These are phyloP conservation scores for Sebastes taczanowskii DNA, from an alignment of 2,797 vertebrate species.

Conservation along the genomic window DNA sequence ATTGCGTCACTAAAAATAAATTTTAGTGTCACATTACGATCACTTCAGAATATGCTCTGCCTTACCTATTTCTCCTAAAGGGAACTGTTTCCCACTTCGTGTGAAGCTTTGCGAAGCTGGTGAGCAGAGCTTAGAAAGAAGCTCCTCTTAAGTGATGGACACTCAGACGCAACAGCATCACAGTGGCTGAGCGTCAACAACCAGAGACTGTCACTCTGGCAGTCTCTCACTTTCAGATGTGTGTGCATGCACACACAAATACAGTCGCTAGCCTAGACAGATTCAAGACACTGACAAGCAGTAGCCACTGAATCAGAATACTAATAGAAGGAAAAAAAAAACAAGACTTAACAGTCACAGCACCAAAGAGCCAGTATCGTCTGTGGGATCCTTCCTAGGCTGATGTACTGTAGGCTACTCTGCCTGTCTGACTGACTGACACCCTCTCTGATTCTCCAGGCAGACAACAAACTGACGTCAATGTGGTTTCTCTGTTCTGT, in stretches of 20 bases:
- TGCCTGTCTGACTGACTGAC: slow-evolving; percentile 76
- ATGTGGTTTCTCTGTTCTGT: slow-evolving; percentile 65
- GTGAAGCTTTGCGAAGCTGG: slow-evolving; percentile 33
- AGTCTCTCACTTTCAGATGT: slow-evolving; percentile 63
- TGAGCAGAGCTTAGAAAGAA: slow-evolving; percentile 45
- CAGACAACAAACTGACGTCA: slow-evolving; percentile 76
- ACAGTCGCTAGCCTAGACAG: slow-evolving; percentile 65
- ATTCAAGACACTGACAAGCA: slow-evolving; percentile 71
- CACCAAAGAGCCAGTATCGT: slow-evolving; percentile 70
- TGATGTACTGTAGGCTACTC: slow-evolving; percentile 76
- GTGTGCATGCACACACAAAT: slow-evolving; percentile 37
- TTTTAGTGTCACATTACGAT: background rate
- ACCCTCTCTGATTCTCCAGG: slow-evolving; percentile 75
- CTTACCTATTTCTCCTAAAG: background rate
- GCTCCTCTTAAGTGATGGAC: slow-evolving; percentile 64
- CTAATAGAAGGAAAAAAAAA: slow-evolving; percentile 61
- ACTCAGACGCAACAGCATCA: slow-evolving; percentile 58
- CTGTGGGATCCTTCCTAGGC: slow-evolving; percentile 62
- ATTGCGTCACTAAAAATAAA: background rate
- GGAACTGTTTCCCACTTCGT: slow-evolving; percentile 22
- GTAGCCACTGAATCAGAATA: slow-evolving; percentile 80
- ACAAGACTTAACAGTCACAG: slow-evolving; percentile 56
- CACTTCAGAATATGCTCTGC: background rate
- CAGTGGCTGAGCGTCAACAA: slow-evolving; percentile 68
- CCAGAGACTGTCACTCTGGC: slow-evolving; percentile 68